Percentiles rank a stretch among this genome's conserved stretches.
phyloP scores from a whole-genome alignment of 2,113 vertebrate genomes.

The Origma solitaria region DNA sequence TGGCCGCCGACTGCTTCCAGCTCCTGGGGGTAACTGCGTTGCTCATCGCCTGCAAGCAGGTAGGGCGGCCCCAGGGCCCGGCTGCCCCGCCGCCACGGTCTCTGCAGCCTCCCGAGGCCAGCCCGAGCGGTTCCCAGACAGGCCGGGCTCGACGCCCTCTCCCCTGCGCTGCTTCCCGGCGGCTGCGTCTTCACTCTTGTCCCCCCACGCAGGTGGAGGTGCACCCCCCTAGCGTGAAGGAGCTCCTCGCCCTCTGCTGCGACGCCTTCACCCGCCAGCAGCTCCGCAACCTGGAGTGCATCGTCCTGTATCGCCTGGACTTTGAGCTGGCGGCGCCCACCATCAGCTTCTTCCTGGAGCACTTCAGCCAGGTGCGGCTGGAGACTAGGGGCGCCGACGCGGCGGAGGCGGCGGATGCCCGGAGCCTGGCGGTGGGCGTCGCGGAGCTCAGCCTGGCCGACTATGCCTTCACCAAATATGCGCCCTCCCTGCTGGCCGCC shows the following conservation, averaged over 20 bases:
- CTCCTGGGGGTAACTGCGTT: slow-evolving; percentile 88
- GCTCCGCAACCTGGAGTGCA: slow-evolving; percentile 89
- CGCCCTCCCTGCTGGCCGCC: slow-evolving; percentile 83
- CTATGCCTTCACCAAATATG: slow-evolving; percentile 84
- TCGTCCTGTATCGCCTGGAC: slow-evolving; percentile 82
- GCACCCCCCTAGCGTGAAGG: slow-evolving; percentile 79
- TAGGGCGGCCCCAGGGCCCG: slow-evolving; percentile 17
- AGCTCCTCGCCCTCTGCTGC: slow-evolving; percentile 87
- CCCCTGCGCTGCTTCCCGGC: background rate
- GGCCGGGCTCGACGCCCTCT: too few species aligned
- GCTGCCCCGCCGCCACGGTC: too few species aligned
- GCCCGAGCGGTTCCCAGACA: too few species aligned
- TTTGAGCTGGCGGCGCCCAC: slow-evolving; percentile 87
- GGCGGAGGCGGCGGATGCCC: slow-evolving; percentile 35
- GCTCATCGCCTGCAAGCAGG: slow-evolving; percentile 91
- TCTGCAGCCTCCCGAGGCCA: background rate
- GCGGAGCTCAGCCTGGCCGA: slow-evolving; percentile 90
- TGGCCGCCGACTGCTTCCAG: slow-evolving; percentile 93
- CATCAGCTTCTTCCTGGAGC: slow-evolving; percentile 86
- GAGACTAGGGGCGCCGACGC: background rate
- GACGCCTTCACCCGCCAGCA: slow-evolving; percentile 84
- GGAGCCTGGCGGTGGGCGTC: slow-evolving; percentile 74
- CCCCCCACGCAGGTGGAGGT: slow-evolving; percentile 82
- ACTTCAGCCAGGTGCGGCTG: slow-evolving; percentile 74
- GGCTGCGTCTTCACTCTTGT: background rate